Evolutionary conservation across 2,797 vertebrate species (phyloP).

Genomic region (Myotis vivesi): DNA sequence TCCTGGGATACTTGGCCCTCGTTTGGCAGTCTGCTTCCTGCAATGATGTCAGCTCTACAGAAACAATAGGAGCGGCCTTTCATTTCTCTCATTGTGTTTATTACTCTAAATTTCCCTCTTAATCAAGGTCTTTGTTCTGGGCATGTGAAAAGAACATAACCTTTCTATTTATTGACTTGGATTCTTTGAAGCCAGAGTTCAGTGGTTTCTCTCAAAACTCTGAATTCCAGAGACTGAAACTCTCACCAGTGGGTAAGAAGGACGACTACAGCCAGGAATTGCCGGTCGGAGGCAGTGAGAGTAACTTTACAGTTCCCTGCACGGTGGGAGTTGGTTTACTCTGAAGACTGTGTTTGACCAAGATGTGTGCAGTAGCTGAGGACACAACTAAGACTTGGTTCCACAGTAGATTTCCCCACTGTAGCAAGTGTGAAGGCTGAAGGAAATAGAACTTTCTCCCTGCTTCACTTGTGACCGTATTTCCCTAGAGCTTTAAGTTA

Average conservation of each 20-base stretch:
- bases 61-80: background rate
- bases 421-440: background rate
- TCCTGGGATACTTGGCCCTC: background rate
- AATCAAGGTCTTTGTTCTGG: background rate
- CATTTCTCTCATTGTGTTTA: background rate
- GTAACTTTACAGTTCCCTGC: background rate
- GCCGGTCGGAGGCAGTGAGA: background rate
- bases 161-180: background rate
- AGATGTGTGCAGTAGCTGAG: background rate
- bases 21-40: background rate
- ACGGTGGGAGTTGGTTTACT: background rate
- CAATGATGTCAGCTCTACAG: background rate
- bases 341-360: background rate
- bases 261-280: background rate
- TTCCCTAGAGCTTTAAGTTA: background rate
- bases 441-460: background rate
- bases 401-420: background rate
- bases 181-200: background rate
- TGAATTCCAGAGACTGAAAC: background rate
- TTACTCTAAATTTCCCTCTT: background rate
- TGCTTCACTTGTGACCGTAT: background rate
- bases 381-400: background rate
- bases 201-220: background rate
- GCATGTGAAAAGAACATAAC: background rate
- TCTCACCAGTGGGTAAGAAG: background rate